Conservation (phyloP, 2,113 vertebrate species). For the Leptocoma aspasia region DNA sequence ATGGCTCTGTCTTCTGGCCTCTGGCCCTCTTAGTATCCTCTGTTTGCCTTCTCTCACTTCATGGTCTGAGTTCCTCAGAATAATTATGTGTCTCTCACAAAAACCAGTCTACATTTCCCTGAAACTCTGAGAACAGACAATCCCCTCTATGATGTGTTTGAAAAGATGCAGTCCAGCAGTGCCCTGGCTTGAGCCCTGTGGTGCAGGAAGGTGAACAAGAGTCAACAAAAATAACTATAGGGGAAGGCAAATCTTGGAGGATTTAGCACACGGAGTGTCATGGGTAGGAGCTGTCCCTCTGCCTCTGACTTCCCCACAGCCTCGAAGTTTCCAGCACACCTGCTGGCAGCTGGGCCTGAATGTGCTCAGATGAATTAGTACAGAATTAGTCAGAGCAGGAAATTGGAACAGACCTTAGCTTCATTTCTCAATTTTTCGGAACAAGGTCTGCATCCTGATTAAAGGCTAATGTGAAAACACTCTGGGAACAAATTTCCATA, state of each 20-base stretch:
- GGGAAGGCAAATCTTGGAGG: background rate
- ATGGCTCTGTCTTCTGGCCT: background rate
- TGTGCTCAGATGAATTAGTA: background rate
- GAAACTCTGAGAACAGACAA: background rate
- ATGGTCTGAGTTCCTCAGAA: background rate
- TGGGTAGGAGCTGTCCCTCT: background rate
- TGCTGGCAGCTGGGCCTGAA: background rate
- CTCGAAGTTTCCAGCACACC: background rate
- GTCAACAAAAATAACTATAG: background rate
- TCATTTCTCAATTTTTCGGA: background rate
- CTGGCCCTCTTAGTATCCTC: background rate
- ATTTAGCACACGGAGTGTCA: background rate
- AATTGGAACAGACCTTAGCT: background rate
- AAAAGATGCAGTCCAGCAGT: background rate
- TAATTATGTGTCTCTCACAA: background rate
- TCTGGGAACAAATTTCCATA: background rate
- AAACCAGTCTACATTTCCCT: background rate
- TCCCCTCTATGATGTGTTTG: background rate
- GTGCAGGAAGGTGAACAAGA: background rate
- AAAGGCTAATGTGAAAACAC: background rate
- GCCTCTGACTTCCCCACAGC: background rate
- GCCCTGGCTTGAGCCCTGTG: background rate
- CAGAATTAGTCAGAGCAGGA: background rate
- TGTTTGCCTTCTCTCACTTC: background rate
- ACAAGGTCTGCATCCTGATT: background rate